These are phyloP conservation scores for Etheostoma spectabile DNA, from an alignment of 2,113 vertebrate genomes.

Conservation along the genomic window DNA sequence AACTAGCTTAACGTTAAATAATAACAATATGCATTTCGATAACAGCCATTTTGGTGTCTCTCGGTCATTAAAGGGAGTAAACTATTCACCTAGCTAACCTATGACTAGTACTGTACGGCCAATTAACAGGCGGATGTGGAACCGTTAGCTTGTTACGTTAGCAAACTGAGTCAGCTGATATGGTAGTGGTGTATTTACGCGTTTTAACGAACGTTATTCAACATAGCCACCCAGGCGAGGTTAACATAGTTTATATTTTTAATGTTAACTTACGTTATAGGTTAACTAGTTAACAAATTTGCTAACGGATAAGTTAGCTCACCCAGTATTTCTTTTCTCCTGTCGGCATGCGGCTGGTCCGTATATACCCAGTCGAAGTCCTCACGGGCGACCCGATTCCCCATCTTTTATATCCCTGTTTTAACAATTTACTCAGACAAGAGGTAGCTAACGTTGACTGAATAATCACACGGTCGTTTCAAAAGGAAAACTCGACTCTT, in stretches of 20 bases:
- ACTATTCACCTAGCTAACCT: not conserved
- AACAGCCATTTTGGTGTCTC: not conserved
- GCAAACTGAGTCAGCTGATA: not conserved
- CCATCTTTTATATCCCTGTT: constrained; percentile 82
- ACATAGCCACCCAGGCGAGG: no score
- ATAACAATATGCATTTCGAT: no score
- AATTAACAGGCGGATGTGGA: not conserved
- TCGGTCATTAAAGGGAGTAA: not conserved
- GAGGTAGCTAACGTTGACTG: no score
- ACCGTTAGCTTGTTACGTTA: constrained; percentile 54
- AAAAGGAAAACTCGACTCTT: not conserved
- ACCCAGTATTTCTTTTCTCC: constrained; percentile 93
- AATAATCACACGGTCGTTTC: not conserved
- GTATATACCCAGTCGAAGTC: constrained; percentile 97
- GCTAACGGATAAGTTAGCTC: constrained; percentile 71
- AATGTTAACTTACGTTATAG: not conserved
- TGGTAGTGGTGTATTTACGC: fast-evolving
- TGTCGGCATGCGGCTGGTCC: constrained; percentile 93
- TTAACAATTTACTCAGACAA: not conserved
- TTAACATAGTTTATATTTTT: not conserved
- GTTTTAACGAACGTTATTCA: no score
- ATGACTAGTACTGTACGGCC: not conserved
- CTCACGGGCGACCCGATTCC: constrained; percentile 88
- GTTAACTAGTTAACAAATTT: not conserved
- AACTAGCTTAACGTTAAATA: not conserved